Percentiles rank a stretch among this genome's conserved stretches.
Evolutionary conservation across 1,140 invertebrate genomes (phyloP).

Genomic region (Lordiphosa stackelbergi): DNA sequence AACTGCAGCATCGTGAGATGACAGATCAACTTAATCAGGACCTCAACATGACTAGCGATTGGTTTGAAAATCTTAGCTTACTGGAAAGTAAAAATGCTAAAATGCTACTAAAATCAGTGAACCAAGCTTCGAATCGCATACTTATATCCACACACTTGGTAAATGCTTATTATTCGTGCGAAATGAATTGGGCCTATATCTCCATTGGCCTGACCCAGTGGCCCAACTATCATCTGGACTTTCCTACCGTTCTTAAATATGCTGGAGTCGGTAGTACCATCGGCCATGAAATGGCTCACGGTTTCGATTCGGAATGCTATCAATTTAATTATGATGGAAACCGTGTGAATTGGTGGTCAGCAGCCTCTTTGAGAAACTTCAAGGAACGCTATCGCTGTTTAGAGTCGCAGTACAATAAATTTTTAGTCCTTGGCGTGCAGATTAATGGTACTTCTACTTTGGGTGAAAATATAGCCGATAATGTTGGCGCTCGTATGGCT

Average conservation of each 20-base stretch:
- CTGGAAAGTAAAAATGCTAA: conserved; percentile 49
- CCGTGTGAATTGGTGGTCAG: conserved; percentile 90
- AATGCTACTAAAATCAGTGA: conserved; percentile 44
- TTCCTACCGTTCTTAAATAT: conserved; percentile 77
- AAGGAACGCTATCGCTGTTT: conserved; percentile 89
- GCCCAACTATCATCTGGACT: conserved; percentile 57
- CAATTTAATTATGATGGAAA: conserved; percentile 88
- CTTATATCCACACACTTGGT: conserved; percentile 57
- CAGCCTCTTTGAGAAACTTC: conserved; percentile 81
- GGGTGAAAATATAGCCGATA: conserved; percentile 94
- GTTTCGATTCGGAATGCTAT: conserved; percentile 83
- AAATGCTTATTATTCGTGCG: conserved; percentile 70
- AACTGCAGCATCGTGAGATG: conserved; percentile 51
- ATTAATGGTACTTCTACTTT: conserved; percentile 87
- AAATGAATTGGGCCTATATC: conserved; percentile 60
- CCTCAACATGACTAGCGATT: conserved; percentile 46
- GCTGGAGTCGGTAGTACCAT: conserved; percentile 84
- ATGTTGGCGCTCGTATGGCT: conserved; percentile 88
- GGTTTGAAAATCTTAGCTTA: conserved; percentile 45
- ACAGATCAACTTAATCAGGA: conserved; percentile 46
- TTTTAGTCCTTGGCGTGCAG: conserved; percentile 75
- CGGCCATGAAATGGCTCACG: conserved; percentile 85
- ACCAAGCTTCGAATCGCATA: conserved; percentile 50
- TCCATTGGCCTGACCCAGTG: conserved; percentile 75
- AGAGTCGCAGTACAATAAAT: conserved; percentile 87